These are phyloP conservation scores for Agrochola macilenta DNA, from an alignment of 2,888 invertebrate genomes.

Conservation along the genomic window DNA sequence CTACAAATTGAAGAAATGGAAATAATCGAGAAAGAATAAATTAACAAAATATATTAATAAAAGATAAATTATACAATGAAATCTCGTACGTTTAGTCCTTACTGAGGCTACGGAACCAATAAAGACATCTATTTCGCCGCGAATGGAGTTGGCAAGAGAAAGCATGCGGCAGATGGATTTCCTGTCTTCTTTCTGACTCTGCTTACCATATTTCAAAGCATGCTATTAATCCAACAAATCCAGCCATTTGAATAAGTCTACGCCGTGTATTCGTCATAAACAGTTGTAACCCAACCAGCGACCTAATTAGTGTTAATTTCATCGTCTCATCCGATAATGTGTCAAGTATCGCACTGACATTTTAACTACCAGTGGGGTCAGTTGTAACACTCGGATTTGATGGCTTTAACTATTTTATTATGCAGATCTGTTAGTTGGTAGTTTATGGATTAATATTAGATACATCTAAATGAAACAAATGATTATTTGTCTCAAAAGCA, in stretches of 20 bases:
- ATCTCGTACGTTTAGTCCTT: too few species aligned
- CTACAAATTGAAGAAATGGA: too few species aligned
- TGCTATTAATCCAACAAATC: not conserved
- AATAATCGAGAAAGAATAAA: too few species aligned
- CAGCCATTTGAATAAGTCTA: conserved; percentile 2
- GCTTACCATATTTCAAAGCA: not conserved
- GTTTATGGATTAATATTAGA: not conserved
- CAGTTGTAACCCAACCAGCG: conserved; percentile 58
- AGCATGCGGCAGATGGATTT: too few species aligned
- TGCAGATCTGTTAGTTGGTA: not conserved
- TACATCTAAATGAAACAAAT: not conserved
- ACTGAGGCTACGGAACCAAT: too few species aligned
- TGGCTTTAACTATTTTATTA: not conserved
- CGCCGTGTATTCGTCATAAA: conserved; percentile 37
- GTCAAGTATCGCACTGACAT: conserved; percentile 60
- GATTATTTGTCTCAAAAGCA: not conserved
- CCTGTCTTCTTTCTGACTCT: not conserved
- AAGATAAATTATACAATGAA: too few species aligned
- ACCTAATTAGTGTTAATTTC: conserved; percentile 69
- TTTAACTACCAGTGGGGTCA: conserved; percentile 48
- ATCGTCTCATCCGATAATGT: conserved; percentile 60
- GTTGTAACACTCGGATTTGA: conserved; percentile 17
- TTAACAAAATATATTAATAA: too few species aligned
- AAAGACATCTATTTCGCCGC: too few species aligned
- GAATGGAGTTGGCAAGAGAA: too few species aligned